Base-by-base conservation (phyloP, 1,140 invertebrate genomes). In the Luehdorfia chinensis region DNA sequence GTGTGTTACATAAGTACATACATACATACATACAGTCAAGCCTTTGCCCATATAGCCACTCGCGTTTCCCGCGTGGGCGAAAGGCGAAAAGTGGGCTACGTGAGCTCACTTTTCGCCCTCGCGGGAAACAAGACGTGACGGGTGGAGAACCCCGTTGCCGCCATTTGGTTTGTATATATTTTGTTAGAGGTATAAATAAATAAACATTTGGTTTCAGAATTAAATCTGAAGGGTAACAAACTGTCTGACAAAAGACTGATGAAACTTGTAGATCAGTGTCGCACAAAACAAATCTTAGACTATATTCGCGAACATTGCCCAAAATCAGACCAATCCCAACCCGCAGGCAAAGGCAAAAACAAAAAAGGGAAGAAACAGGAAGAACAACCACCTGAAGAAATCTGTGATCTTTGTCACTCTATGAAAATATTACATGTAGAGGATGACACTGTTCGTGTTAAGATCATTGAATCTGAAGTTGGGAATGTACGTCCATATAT, bases 241-340 rank as follows among this genome's bases (percentile, higher is more conserved):
- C 71, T 96, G 2, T 73, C 85, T 8, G 94, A 95, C 67, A 91
- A 93, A 55, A 88, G 92, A 30, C 87, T 95, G 13, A 81, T 87
- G 33, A 95, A 95, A 67, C 64, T 95, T 5, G 90, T 94, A 0
- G 90, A 93, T 54, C 92, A 93, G 59, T 91, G 91, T 52, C 84
- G 89, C 25, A 89, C 89, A 1, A 93, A 93, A 67, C 92, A 93
- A 75, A 65, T 88, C 0, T 47, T 94, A 2, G 92, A 94, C 56
- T 94, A 94, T 60, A 80, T 94, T 1, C 84, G 89, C 23, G 89
- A 90, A 47, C 89, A 93, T 59, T 92, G 90, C 55, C 72, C 87
- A 1, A 88, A 78, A 65, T 59, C 67, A 0, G 80, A 83, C 23
- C 75, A 62, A 27, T 59, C 57, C 8, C 69, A 80, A 49, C 27